Percentiles rank a stretch among this genome's conserved stretches.
Conservation (phyloP, 2,888 invertebrate genomes). For the Pyrrhia umbra region DNA sequence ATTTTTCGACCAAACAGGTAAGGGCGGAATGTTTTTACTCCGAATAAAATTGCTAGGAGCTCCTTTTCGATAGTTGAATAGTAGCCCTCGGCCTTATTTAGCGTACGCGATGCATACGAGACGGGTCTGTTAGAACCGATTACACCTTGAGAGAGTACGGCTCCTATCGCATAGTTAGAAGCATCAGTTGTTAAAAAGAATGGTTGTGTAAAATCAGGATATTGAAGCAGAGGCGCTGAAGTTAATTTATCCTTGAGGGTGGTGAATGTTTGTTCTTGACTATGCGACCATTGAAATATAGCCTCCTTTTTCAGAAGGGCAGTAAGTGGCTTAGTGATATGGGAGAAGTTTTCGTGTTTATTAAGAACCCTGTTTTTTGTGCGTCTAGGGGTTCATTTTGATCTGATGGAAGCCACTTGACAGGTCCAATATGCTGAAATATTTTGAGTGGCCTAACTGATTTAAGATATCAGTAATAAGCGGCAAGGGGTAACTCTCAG, state of each 20-base stretch:
- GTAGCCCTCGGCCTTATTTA: constrained; percentile 23
- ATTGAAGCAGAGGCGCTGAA: constrained; percentile 10
- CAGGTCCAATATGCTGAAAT: constrained; percentile 29
- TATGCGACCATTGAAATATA: constrained; percentile 3
- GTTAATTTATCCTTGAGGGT: constrained; percentile 3
- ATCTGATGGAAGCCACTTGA: constrained; percentile 3
- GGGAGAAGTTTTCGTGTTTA: background rate
- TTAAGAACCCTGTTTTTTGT: background rate
- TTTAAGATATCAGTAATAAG: background rate
- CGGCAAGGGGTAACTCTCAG: background rate
- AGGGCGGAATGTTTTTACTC: constrained; percentile 8
- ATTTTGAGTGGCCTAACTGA: constrained; percentile 15
- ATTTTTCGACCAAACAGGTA: constrained; percentile 1
- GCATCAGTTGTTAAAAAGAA: constrained; percentile 11
- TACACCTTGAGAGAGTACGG: constrained; percentile 5
- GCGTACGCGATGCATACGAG: constrained; percentile 21
- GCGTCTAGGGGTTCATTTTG: background rate
- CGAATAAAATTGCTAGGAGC: constrained; percentile 11
- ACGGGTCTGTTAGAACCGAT: constrained; percentile 14
- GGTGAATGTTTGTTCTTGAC: constrained; percentile 9
- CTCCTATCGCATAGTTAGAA: constrained; percentile 2
- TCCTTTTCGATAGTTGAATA: constrained; percentile 23
- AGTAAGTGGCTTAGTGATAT: constrained; percentile 6
- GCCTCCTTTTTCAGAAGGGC: constrained; percentile 1
- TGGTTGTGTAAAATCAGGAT: constrained; percentile 4